A percentile compares a stretch with the other conserved stretches of the same genome.
phyloP scores from a whole-genome alignment of 1,140 invertebrate species.

The Drosophila lacertosa region DNA sequence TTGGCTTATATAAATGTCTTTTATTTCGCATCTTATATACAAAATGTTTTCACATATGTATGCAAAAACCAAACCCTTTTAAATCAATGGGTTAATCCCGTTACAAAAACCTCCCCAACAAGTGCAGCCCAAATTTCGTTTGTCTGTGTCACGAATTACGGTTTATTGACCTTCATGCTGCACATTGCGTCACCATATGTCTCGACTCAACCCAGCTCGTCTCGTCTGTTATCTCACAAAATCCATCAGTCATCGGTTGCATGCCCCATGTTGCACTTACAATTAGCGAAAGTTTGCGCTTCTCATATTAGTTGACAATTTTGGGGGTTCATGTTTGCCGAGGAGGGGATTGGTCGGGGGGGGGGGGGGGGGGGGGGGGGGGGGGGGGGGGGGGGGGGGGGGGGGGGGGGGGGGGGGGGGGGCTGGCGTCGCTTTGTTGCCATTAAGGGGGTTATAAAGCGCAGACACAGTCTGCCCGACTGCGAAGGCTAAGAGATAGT shows the following conservation, averaged over 20 bases:
- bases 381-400: not conserved
- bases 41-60: too few species aligned
- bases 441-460: constrained; percentile 8
- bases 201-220: not conserved
- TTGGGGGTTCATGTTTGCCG: not conserved
- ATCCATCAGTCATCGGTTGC: constrained; percentile 5
- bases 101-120: not conserved
- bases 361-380: not conserved
- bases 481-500: too few species aligned
- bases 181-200: constrained; percentile 15
- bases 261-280: constrained; percentile 4
- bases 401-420: not conserved
- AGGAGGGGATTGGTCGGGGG: not conserved
- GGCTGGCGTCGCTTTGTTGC: constrained; percentile 7
- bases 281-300: constrained; percentile 9
- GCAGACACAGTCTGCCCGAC: not conserved
- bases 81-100: not conserved
- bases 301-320: not conserved
- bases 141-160: constrained; percentile 5
- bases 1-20: too few species aligned
- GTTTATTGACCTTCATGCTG: constrained; percentile 17
- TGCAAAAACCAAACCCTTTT: not conserved
- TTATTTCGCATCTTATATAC: too few species aligned
- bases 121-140: not conserved
- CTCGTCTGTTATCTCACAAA: constrained; percentile 11